Percentiles rank a stretch among this genome's conserved stretches.
Conservation (phyloP, 1,140 invertebrate species). For the Sarcophaga bullata region DNA sequence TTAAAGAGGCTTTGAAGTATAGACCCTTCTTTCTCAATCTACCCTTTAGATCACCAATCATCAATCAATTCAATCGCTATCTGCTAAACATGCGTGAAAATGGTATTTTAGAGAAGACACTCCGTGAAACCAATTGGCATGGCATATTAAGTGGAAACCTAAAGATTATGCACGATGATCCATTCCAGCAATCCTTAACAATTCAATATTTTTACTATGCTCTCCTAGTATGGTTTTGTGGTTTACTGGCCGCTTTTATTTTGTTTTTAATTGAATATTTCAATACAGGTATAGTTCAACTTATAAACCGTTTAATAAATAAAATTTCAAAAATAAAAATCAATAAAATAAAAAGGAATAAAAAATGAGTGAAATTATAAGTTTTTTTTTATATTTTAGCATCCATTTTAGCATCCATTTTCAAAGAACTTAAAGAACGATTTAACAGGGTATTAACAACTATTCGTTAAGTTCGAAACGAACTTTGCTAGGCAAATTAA, state of each 20-base stretch:
- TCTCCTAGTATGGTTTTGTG: background rate
- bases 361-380: too few species aligned
- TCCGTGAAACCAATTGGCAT: background rate
- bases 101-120: background rate
- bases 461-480: too few species aligned
- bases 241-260: background rate
- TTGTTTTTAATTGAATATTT: background rate
- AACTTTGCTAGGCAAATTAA: too few species aligned
- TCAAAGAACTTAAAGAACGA: too few species aligned
- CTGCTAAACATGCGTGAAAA: background rate
- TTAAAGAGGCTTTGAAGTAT: background rate
- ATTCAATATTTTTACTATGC: slow-evolving; percentile 19
- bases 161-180: background rate
- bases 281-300: too few species aligned
- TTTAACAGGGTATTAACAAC: too few species aligned
- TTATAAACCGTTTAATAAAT: too few species aligned
- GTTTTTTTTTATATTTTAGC: too few species aligned
- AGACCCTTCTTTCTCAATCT: background rate
- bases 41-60: background rate
- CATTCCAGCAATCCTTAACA: background rate
- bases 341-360: too few species aligned
- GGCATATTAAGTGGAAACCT: background rate
- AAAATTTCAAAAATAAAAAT: too few species aligned
- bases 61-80: slow-evolving; percentile 1
- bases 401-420: too few species aligned